Percentiles rank a stretch among this genome's conserved stretches.
These are phyloP conservation scores for Hirtodrosophila confusa DNA, from an alignment of 2,888 invertebrate genomes.

Conservation along the genomic window DNA sequence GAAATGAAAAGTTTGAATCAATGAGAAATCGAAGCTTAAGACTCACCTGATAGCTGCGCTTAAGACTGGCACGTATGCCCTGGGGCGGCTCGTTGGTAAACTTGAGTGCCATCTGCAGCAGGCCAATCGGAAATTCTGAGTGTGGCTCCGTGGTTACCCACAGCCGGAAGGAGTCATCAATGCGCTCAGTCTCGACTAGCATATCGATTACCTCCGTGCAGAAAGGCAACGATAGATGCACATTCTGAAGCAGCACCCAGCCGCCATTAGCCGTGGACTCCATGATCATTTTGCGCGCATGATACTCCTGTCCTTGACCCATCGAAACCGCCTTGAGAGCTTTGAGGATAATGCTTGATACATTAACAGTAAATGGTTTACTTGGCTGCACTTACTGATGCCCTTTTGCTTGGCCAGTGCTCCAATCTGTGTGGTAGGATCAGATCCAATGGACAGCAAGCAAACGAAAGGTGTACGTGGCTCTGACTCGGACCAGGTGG, in stretches of 20 bases:
- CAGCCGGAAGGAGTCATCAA: conserved; percentile 92
- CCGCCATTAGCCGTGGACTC: conserved; percentile 92
- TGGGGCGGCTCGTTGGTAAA: conserved; percentile 99
- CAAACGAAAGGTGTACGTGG: conserved; percentile 95
- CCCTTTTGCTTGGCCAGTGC: conserved; percentile 93
- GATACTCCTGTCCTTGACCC: conserved; percentile 98
- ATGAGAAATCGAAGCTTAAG: background rate
- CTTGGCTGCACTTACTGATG: conserved; percentile 87
- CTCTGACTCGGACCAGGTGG: conserved; percentile 95
- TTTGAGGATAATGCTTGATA: conserved; percentile 71
- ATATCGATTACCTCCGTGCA: conserved; percentile 96
- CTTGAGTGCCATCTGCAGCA: conserved; percentile 96
- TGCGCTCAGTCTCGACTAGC: conserved; percentile 92
- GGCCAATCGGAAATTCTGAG: conserved; percentile 95
- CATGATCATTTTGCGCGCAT: conserved; percentile 92
- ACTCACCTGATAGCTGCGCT: conserved; percentile 92
- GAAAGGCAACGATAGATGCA: conserved; percentile 97
- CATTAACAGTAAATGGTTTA: too few relatives aligned
- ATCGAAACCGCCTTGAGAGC: conserved; percentile 95
- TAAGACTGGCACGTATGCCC: conserved; percentile 96
- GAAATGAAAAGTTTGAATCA: background rate
- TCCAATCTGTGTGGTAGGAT: conserved; percentile 97
- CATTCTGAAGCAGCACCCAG: conserved; percentile 98
- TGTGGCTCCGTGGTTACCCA: conserved; percentile 99
- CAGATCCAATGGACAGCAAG: conserved; percentile 96